A percentile compares a stretch with the other conserved stretches of the same genome.
Conservation (phyloP, 1,140 invertebrate species). For the Brachionus asplanchnoidis region DNA sequence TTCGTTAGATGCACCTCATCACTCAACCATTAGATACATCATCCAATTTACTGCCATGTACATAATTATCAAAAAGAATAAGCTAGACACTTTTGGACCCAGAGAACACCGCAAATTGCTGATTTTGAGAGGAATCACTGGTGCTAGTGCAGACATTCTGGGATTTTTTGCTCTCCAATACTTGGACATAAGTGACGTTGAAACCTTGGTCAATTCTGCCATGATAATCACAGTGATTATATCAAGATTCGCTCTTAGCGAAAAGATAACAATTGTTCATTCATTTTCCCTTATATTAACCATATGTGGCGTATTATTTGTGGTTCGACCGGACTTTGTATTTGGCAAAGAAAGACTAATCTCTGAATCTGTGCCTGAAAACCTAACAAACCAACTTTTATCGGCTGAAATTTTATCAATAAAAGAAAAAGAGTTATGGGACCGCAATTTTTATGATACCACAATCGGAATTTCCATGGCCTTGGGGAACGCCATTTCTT, state of each 20-base stretch:
- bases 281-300: not conserved
- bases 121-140: slow-evolving; percentile 1
- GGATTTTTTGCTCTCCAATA: slow-evolving; percentile 1
- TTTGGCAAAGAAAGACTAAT: slow-evolving; percentile 10
- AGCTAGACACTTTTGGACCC: not conserved
- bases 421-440: not conserved
- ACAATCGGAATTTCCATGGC: slow-evolving; percentile 16
- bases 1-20: not conserved
- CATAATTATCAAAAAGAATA: not conserved
- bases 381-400: not conserved
- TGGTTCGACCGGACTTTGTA: not conserved
- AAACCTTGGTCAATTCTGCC: slow-evolving; percentile 19
- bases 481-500: not conserved
- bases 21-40: not conserved
- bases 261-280: slow-evolving; percentile 17
- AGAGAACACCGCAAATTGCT: not conserved
- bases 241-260: not conserved
- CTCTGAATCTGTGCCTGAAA: not conserved
- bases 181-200: slow-evolving; percentile 27
- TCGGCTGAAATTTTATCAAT: not conserved
- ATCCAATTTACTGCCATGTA: slow-evolving; percentile 14
- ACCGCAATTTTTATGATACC: not conserved
- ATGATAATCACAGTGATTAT: slow-evolving; percentile 14
- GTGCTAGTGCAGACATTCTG: not conserved
- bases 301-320: slow-evolving; percentile 20